phyloP scores from a whole-genome alignment of 2,888 invertebrate genomes.

The Prenolepis imparis region DNA sequence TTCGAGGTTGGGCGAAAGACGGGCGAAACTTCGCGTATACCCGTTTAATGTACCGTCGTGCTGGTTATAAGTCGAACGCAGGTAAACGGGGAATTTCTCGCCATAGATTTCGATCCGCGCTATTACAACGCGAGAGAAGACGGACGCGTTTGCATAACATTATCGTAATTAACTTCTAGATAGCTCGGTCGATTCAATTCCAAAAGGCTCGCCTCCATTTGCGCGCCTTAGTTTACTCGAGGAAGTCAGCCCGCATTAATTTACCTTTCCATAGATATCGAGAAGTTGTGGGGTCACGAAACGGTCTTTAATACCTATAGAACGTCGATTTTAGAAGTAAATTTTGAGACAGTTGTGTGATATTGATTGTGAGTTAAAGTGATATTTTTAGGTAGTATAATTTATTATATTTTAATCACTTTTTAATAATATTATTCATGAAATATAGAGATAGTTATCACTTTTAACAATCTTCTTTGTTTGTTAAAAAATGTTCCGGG shows the following conservation, averaged over 20 bases:
- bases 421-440: not conserved
- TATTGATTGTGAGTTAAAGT: not conserved
- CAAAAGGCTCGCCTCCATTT: conserved; percentile 46
- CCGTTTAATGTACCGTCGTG: conserved; percentile 46
- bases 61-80: conserved; percentile 51
- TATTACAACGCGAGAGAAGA: conserved; percentile 42
- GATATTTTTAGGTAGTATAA: conserved; percentile 7
- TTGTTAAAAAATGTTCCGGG: not conserved
- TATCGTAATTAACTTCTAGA: conserved; percentile 61
- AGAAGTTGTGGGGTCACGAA: not conserved
- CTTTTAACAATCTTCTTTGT: not conserved
- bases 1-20: conserved; percentile 8
- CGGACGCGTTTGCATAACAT: conserved; percentile 55
- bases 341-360: not conserved
- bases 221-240: conserved; percentile 37
- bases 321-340: not conserved
- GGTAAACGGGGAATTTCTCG: conserved; percentile 41
- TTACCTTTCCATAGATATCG: conserved; percentile 44
- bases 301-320: not conserved
- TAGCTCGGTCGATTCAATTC: conserved; percentile 47
- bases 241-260: conserved; percentile 49
- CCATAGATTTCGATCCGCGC: conserved; percentile 36
- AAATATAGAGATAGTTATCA: not conserved
- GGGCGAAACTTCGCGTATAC: conserved; percentile 25
- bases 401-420: not conserved